phyloP scores from a whole-genome alignment of 2,797 vertebrate genomes.

The Enteromius afrohamiltoni region DNA sequence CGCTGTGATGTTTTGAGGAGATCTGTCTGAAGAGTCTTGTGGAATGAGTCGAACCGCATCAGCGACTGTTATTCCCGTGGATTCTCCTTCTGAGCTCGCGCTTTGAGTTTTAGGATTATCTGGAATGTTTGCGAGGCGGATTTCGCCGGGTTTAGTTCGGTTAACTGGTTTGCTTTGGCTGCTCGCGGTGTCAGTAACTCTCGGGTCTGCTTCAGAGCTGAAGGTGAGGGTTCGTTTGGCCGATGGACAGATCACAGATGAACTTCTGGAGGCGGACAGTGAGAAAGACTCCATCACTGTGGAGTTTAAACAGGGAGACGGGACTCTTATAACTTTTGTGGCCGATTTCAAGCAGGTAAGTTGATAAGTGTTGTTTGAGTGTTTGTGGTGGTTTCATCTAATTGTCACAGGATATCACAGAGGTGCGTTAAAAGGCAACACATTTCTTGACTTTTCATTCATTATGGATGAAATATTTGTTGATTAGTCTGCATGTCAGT shows the following conservation, averaged over 20 bases:
- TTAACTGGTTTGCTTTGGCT: constrained; percentile 66
- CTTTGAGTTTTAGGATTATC: constrained; percentile 61
- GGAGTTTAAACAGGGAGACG: constrained; percentile 90
- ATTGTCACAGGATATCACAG: not conserved
- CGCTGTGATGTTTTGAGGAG: constrained; percentile 18
- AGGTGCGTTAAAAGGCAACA: not conserved
- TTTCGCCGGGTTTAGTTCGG: constrained; percentile 65
- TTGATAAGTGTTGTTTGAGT: not conserved
- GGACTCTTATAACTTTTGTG: constrained; percentile 88
- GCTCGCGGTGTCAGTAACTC: constrained; percentile 65
- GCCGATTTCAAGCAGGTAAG: constrained; percentile 94
- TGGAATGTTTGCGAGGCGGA: constrained; percentile 77
- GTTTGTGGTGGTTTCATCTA: not conserved
- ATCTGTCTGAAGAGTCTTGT: constrained; percentile 47
- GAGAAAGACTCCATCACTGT: constrained; percentile 86
- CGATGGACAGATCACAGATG: constrained; percentile 91
- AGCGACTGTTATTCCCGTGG: constrained; percentile 45
- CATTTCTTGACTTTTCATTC: not conserved
- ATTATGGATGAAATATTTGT: not conserved
- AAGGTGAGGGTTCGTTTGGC: constrained; percentile 89
- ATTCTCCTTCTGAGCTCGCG: constrained; percentile 63
- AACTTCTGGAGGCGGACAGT: constrained; percentile 91
- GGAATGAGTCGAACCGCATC: constrained; percentile 50
- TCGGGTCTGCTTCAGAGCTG: constrained; percentile 81
- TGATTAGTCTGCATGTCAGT: not conserved